Evolutionary conservation across 2,888 invertebrate genomes (phyloP).

Genomic region (Caenorhabditis sp.): DNA sequence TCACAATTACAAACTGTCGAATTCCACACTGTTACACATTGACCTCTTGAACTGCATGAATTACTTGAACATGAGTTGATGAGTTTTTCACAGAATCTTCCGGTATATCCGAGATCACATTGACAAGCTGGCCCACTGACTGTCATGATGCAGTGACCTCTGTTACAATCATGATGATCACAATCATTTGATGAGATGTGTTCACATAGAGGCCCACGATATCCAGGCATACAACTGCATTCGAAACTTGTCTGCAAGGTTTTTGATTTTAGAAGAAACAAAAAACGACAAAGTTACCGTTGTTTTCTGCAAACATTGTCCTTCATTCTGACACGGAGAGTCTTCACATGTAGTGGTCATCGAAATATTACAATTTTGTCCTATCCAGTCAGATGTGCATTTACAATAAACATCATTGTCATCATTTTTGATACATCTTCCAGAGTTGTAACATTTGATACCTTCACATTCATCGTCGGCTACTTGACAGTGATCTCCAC

Average conservation of each 20-base stretch:
- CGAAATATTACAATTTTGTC: conserved; percentile 52
- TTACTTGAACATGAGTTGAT: conserved; percentile 48
- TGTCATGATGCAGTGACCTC: conserved; percentile 33
- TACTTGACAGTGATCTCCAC: conserved; percentile 49
- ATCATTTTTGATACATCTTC: conserved; percentile 38
- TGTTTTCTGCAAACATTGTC: conserved; percentile 27
- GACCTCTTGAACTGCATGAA: conserved; percentile 45
- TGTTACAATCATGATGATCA: conserved; percentile 34
- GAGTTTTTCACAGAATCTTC: conserved; percentile 50
- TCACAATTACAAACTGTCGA: conserved; percentile 51
- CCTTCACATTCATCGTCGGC: conserved; percentile 49
- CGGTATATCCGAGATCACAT: conserved; percentile 48
- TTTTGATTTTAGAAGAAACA: background rate
- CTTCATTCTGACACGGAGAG: conserved; percentile 36
- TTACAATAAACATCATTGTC: conserved; percentile 44
- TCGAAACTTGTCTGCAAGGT: conserved; percentile 19
- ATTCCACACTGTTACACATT: conserved; percentile 46
- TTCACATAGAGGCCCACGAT: conserved; percentile 47
- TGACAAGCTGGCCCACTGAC: conserved; percentile 36
- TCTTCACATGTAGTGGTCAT: conserved; percentile 11
- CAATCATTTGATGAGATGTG: conserved; percentile 27
- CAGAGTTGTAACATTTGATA: conserved; percentile 51
- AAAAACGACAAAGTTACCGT: conserved; percentile 3
- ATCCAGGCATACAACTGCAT: conserved; percentile 49
- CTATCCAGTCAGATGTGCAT: conserved; percentile 53